phyloP scores from a whole-genome alignment of 2,113 vertebrate species.

The Butorides virescens region DNA sequence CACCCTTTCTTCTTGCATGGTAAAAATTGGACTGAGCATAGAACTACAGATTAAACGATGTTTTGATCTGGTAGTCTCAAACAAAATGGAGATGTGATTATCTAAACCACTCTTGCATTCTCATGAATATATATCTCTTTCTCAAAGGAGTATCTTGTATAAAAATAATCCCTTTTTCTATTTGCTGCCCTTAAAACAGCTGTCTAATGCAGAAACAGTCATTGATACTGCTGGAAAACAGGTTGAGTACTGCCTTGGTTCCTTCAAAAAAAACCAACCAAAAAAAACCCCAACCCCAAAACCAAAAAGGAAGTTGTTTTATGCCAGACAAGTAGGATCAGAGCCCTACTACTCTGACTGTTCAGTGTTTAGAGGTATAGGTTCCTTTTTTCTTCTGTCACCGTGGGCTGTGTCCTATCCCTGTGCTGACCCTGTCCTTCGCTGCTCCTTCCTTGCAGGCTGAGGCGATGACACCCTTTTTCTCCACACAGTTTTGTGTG shows the following conservation, averaged over 20 bases:
- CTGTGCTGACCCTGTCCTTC: neutral
- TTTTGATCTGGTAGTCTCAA: neutral
- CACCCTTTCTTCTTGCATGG: neutral
- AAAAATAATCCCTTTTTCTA: neutral
- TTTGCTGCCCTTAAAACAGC: neutral
- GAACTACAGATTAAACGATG: neutral
- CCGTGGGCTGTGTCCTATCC: rapidly evolving
- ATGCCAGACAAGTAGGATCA: neutral
- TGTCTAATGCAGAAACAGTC: neutral
- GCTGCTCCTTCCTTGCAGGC: neutral
- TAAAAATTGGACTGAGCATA: neutral
- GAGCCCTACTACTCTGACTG: neutral
- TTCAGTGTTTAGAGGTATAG: neutral
- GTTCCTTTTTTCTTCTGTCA: neutral
- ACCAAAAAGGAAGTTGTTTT: neutral
- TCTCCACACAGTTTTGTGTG: neutral
- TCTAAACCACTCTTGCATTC: neutral
- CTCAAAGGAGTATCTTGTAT: neutral
- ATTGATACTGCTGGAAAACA: neutral
- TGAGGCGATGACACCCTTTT: no score
- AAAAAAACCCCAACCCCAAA: no score
- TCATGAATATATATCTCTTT: neutral
- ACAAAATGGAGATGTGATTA: neutral
- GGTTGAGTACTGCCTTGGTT: neutral
- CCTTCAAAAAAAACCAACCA: neutral